phyloP scores from a whole-genome alignment of 2,888 invertebrate genomes.

The Orthosia gracilis region DNA sequence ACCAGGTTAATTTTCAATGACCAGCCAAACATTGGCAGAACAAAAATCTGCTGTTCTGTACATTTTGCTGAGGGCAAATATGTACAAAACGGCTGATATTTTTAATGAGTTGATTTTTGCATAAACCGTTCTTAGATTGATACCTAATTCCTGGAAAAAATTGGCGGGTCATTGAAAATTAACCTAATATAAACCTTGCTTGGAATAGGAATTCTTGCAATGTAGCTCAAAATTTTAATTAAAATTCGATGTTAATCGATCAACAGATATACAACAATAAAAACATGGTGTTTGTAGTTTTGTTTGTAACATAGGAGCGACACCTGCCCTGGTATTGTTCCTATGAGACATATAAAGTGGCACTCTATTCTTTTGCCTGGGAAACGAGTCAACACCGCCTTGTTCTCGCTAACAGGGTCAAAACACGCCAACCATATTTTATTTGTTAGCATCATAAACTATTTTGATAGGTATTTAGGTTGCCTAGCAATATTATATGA shows the following conservation, averaged over 20 bases:
- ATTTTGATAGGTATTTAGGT: slow-evolving; percentile 48
- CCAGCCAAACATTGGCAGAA: too few species aligned
- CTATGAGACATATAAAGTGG: slow-evolving; percentile 76
- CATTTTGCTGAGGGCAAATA: too few species aligned
- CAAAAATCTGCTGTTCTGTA: too few species aligned
- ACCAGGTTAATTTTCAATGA: too few species aligned
- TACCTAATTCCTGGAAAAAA: too few species aligned
- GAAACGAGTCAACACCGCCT: slow-evolving; percentile 77
- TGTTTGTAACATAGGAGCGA: slow-evolving; percentile 54
- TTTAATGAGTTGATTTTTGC: too few species aligned
- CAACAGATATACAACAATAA: slow-evolving; percentile 20
- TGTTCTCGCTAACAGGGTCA: slow-evolving; percentile 65
- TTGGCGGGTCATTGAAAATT: too few species aligned
- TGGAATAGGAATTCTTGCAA: neutral
- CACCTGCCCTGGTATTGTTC: slow-evolving; percentile 77
- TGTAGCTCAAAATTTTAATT: neutral
- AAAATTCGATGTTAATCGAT: slow-evolving; percentile 5
- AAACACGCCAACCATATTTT: slow-evolving; percentile 44
- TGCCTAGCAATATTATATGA: slow-evolving; percentile 23
- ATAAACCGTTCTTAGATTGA: too few species aligned
- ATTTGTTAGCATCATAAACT: slow-evolving; percentile 36
- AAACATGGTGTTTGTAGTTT: slow-evolving; percentile 30
- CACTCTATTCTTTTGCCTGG: slow-evolving; percentile 85
- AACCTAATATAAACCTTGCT: too few species aligned
- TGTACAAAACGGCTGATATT: too few species aligned